Base-by-base conservation (phyloP, 2,797 vertebrate species). In the Coilia nasus region DNA sequence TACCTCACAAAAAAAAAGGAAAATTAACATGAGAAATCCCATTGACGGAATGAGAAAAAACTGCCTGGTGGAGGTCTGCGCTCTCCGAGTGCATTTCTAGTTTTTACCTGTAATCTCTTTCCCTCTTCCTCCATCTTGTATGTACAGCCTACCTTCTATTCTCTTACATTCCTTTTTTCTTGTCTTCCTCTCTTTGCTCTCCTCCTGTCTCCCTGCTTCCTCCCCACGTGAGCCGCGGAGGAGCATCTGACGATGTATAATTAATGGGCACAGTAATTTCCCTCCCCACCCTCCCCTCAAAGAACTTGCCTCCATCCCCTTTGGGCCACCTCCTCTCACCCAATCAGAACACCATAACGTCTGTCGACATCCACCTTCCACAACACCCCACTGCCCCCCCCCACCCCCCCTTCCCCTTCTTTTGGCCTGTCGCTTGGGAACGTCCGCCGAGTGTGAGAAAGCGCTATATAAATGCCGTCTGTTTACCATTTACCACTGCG, bases 221-320 rank as follows among this genome's bases (percentile, higher is more conserved):
- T 60, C 35, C 17, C 84, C 31, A 25, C 1, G 25, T 41, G 71
- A 67, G 35, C 67, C 83, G 46, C 57, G 23, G 46, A 46, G 56
- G 50, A 83, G 67, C 50, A 28, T 83, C 23, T 46, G 31, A 35
- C 46, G 59, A 85, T 87, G 56, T 80, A 81, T 85, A 85, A 83
- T 87, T 87, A 82, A 85, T 81, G 57, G 35, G 23, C 35, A 5
- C 31, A n/a, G 71, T 81, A 85, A 87, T 82, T 31, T 87, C 19
- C 81, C 81, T 81, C 35, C 84, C 83, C 71, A 41, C 71, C 35
- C 17, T 44, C 31, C 44, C 71, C 71, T 41, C 71, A 78, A 78
- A 78, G 71, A 78, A 44, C 71, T 41, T 21, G 35, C 17, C 35
- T 44, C 6, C 71, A 19, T 78, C 71, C 71, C 71, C 35, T 78